phyloP scores from a whole-genome alignment of 2,113 vertebrate genomes.

The Paramormyrops kingsleyae region DNA sequence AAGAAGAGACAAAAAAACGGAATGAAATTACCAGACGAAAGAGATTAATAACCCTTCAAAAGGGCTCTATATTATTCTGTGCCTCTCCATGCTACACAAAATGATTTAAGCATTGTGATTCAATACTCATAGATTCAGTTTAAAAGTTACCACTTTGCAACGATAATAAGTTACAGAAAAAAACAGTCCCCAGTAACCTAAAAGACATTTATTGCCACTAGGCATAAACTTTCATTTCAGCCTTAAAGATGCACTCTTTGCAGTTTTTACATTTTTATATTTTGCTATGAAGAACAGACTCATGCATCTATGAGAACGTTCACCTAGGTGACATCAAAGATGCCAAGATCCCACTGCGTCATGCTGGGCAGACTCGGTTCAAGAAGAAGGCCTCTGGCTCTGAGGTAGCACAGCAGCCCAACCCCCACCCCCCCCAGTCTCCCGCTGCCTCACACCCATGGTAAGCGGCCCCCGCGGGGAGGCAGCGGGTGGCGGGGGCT shows the following conservation, averaged over 20 bases:
- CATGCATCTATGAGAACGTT: slow-evolving; percentile 29
- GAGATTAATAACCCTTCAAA: background rate
- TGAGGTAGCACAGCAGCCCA: background rate
- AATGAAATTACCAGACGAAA: background rate
- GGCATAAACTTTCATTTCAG: background rate
- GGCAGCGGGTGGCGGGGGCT: background rate
- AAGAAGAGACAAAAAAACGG: background rate
- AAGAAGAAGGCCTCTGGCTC: slow-evolving; percentile 28
- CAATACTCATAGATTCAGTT: background rate
- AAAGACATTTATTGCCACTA: background rate
- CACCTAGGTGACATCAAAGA: slow-evolving; percentile 11
- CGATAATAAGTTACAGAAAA: background rate
- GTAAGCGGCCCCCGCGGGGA: background rate
- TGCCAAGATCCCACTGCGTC: slow-evolving; percentile 45
- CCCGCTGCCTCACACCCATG: background rate
- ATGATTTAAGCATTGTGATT: background rate
- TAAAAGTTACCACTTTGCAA: background rate
- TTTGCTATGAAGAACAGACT: slow-evolving; percentile 16
- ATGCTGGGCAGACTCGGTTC: slow-evolving; percentile 30
- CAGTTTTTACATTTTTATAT: background rate
- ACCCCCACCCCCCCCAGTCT: background rate
- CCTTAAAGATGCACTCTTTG: background rate
- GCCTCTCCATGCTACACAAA: background rate
- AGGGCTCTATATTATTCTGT: background rate
- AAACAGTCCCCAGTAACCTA: background rate